Evolutionary conservation across 2,888 invertebrate genomes (phyloP), one percentile per base, ranked within the genome.

Genomic region (Leptopilina drosophilae): DNA sequence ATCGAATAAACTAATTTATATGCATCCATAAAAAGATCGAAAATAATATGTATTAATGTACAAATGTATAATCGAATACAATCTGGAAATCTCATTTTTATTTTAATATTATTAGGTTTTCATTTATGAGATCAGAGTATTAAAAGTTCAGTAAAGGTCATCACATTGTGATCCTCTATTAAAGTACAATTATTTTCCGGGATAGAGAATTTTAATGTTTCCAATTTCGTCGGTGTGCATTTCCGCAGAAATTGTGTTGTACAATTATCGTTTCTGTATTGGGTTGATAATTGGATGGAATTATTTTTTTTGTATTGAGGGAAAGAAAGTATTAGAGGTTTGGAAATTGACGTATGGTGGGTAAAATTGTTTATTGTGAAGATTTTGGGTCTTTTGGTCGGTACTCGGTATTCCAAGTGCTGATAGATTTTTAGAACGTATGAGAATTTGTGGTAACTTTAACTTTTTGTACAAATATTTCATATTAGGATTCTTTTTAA

Each of bases 141-240:
- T 12, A 59, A 62, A 59, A 62, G 62, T 20, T 62, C 62, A 62
- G 20, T 15, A 62, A 62, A 62, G 62, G 20, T 62, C 62, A 62
- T 62, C 62, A 62, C 15, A 20, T 15, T 15, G 62, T 9, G 20
- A 7, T 62, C 20, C 62, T 62, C 62, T 8, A 20, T 59, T 14
- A 62, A 62, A 62, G 62, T 15, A 15, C 62, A 20, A 62, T 33
- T 33, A 33, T 7, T 20, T 62, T 20, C 62, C 9, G 15, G 62
- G 15, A 20, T 62, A 62, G 15, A 62, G n/a, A 62, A 62, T 62
- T 62, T 62, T 62, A 59, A 59, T 59, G 15, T 59, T 59, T 59
- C n/a, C 49, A 49, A 49, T 49, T 49, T 49, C 49, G 49, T 49
- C 9, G 20, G 62, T 62, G 62, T 15, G 9, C 20, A 62, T 62